Evolutionary conservation across 2,797 vertebrate species (phyloP).

Genomic region (Telmatherina bonti): DNA sequence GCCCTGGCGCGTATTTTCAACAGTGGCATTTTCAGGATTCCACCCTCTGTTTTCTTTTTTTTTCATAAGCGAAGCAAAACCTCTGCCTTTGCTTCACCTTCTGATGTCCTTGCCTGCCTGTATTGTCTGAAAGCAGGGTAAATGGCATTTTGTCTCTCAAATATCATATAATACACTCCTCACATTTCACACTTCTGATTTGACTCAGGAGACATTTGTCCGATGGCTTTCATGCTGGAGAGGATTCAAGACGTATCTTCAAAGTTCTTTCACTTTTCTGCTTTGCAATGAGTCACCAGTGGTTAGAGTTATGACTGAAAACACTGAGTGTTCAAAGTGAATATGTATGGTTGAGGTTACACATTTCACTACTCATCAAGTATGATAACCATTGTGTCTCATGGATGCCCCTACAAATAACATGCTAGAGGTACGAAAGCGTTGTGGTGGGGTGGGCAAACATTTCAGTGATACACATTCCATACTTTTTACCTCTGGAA

Average conservation of each 20-base stretch:
- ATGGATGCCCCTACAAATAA: too few species aligned
- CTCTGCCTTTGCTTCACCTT: not conserved
- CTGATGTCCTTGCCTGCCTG: not conserved
- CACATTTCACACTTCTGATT: not conserved
- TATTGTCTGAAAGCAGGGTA: not conserved
- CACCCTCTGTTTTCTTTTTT: not conserved
- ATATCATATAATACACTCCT: not conserved
- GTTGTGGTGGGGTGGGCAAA: not conserved
- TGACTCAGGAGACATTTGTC: too few species aligned
- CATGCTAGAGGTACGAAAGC: too few species aligned
- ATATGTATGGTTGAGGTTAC: not conserved
- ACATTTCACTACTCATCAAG: not conserved
- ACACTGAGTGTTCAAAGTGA: not conserved
- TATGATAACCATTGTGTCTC: not conserved
- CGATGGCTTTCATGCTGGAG: too few species aligned
- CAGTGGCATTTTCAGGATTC: not conserved
- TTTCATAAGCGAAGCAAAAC: not conserved
- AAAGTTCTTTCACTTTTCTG: not conserved
- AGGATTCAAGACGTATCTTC: not conserved
- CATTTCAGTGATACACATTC: constrained; percentile 51
- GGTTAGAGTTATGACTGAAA: not conserved
- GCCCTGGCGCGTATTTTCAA: not conserved
- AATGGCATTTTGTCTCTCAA: not conserved
- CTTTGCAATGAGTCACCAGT: not conserved
- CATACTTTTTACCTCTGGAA: constrained; percentile 19